phyloP scores from a whole-genome alignment of 2,888 invertebrate genomes.

The Tricholauxania praeusta region DNA sequence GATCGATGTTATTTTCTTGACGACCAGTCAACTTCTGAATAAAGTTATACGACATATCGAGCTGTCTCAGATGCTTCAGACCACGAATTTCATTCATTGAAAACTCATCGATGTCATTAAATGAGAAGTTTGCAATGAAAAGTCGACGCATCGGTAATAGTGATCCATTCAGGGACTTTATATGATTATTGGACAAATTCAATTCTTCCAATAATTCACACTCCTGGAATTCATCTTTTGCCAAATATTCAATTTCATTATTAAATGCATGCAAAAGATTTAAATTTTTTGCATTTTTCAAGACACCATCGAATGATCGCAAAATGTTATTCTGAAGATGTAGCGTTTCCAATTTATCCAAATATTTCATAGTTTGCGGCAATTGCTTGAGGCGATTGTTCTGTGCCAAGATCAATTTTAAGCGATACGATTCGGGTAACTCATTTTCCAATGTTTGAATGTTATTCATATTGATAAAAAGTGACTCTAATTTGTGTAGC shows the following conservation, averaged over 20 bases:
- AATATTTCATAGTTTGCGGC: constrained; percentile 78
- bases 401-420: constrained; percentile 79
- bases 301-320: constrained; percentile 77
- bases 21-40: constrained; percentile 77
- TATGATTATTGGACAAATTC: constrained; percentile 79
- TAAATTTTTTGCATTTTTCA: constrained; percentile 77
- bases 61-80: constrained; percentile 75
- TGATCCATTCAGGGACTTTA: constrained; percentile 80
- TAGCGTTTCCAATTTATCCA: constrained; percentile 77
- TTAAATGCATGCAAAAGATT: constrained; percentile 77
- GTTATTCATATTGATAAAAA: constrained; percentile 83
- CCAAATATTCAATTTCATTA: constrained; percentile 81
- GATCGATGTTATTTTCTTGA: constrained; percentile 82
- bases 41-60: constrained; percentile 83
- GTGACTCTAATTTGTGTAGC: constrained; percentile 79
- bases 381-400: constrained; percentile 79
- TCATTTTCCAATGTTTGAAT: constrained; percentile 81
- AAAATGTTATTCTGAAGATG: constrained; percentile 81
- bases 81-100: constrained; percentile 85
- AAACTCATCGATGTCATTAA: constrained; percentile 81
- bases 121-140: constrained; percentile 79
- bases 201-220: constrained; percentile 78
- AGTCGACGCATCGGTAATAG: constrained; percentile 77
- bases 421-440: constrained; percentile 75
- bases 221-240: constrained; percentile 81